A percentile compares a stretch with the other conserved stretches of the same genome.
Evolutionary conservation across 2,888 invertebrate genomes (phyloP).

Genomic region (Argyra leucocephala): DNA sequence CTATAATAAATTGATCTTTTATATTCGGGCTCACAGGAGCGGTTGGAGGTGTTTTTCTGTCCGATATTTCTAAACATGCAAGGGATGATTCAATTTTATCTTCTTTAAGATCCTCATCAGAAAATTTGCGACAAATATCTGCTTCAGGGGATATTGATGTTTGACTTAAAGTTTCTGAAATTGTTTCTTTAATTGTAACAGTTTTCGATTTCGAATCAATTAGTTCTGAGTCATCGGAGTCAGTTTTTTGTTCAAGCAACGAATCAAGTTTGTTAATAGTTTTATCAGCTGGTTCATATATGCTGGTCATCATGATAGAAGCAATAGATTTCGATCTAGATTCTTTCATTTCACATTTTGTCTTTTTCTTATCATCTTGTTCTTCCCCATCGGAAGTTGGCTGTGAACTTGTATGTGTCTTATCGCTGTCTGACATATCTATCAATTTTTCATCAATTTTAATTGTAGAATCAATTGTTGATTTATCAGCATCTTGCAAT

Average conservation of each 20-base stretch:
- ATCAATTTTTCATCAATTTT: not conserved
- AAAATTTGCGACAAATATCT: constrained; percentile 21
- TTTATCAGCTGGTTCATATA: constrained; percentile 39
- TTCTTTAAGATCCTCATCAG: constrained; percentile 16
- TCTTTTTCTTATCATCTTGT: constrained; percentile 25
- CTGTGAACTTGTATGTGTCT: constrained; percentile 30
- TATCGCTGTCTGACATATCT: constrained; percentile 36
- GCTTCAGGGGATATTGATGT: constrained; percentile 23
- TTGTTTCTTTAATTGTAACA: constrained; percentile 20
- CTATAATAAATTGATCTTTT: constrained; percentile 40
- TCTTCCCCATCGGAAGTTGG: constrained; percentile 39
- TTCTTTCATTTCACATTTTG: constrained; percentile 34
- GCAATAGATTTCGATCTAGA: constrained; percentile 43
- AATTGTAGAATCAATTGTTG: not conserved
- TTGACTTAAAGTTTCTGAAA: constrained; percentile 8
- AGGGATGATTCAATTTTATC: constrained; percentile 8
- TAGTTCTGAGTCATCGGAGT: constrained; percentile 12
- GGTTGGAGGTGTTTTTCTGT: constrained; percentile 55
- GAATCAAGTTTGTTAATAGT: constrained; percentile 25
- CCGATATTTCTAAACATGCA: constrained; percentile 22
- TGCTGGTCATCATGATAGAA: constrained; percentile 43
- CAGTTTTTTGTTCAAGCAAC: constrained; percentile 21
- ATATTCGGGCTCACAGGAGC: constrained; percentile 57
- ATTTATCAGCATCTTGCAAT: constrained; percentile 13
- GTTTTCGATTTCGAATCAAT: constrained; percentile 16